Conservation (phyloP, 2,888 invertebrate genomes). For the Julus scandinavius region DNA sequence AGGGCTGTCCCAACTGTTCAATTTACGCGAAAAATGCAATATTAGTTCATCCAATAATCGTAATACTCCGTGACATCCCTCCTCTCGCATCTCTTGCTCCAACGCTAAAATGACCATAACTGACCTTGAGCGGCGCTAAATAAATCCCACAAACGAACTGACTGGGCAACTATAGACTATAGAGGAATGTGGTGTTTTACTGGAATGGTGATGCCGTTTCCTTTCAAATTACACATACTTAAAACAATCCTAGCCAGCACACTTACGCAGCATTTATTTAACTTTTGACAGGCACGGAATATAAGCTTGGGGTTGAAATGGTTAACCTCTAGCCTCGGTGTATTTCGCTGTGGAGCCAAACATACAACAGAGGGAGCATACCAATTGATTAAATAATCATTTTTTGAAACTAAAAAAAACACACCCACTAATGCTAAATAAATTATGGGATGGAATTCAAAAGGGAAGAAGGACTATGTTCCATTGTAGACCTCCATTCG, state of each 20-base stretch:
- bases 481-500: background rate
- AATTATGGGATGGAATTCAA: background rate
- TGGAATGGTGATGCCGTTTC: background rate
- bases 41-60: too few relatives aligned
- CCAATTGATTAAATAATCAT: background rate
- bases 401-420: background rate
- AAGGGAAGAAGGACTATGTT: background rate
- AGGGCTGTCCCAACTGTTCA: too few relatives aligned
- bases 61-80: too few relatives aligned
- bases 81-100: too few relatives aligned
- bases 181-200: background rate
- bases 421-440: conserved; percentile 1
- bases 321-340: background rate
- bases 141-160: too few relatives aligned
- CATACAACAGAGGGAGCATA: background rate
- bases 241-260: background rate
- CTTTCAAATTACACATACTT: background rate
- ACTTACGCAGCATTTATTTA: background rate
- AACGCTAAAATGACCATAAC: too few relatives aligned
- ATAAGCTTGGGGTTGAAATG: conserved; percentile 12
- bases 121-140: too few relatives aligned
- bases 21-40: too few relatives aligned
- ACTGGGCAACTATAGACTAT: too few relatives aligned
- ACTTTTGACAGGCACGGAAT: background rate
- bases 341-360: background rate